phyloP scores from a whole-genome alignment of 2,888 invertebrate species.

The Physocephala rufipes region DNA sequence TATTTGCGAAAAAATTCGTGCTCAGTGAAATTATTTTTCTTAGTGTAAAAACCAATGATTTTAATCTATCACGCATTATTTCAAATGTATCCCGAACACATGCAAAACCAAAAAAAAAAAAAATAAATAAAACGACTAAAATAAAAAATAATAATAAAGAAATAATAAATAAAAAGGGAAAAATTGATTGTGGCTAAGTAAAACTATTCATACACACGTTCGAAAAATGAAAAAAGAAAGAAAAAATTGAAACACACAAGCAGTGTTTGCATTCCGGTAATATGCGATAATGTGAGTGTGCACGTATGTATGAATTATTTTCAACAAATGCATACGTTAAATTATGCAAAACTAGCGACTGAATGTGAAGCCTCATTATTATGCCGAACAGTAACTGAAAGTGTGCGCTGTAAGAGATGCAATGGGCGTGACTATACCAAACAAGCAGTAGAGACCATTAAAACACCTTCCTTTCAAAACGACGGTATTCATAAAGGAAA shows the following conservation, averaged over 20 bases:
- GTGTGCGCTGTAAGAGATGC: not conserved
- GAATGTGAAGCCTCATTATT: slow-evolving; percentile 12
- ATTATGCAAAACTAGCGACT: slow-evolving; percentile 30
- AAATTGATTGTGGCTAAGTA: not conserved
- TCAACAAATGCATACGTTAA: slow-evolving; percentile 19
- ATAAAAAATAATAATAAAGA: not conserved
- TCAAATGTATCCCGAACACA: not conserved
- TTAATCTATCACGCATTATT: no score
- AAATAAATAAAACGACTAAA: not conserved
- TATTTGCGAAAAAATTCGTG: no score
- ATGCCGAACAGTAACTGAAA: slow-evolving; percentile 21
- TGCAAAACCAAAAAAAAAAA: not conserved
- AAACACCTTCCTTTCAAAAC: no score
- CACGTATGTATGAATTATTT: slow-evolving; percentile 17
- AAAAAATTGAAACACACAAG: not conserved
- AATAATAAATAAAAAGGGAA: not conserved
- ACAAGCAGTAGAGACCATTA: no score
- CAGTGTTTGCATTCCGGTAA: not conserved
- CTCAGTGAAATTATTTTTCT: no score
- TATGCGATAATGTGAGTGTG: not conserved
- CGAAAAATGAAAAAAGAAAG: not conserved
- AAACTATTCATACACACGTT: slow-evolving; percentile 3
- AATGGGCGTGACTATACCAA: not conserved
- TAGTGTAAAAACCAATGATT: no score
- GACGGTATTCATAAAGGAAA: no score